Evolutionary conservation across 2,888 invertebrate genomes (phyloP).

Genomic region (Exephanes ischioxanthus): DNA sequence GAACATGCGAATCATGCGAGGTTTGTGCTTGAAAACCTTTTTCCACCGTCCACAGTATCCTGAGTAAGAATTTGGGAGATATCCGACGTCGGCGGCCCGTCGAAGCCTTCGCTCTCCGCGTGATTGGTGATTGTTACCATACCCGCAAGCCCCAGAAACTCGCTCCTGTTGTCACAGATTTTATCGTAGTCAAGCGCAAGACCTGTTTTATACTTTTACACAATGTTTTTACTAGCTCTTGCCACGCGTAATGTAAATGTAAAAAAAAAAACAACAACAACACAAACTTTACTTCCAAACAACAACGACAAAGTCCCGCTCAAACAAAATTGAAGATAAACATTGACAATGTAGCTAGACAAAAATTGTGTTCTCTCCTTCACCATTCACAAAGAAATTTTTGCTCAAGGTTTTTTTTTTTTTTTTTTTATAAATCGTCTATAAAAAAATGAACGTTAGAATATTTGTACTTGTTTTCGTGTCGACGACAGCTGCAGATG

Average conservation of each 20-base stretch:
- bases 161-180: constrained; percentile 86
- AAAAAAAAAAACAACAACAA: background rate
- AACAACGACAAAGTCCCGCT: background rate
- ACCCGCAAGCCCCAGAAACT: constrained; percentile 90
- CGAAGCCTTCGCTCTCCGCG: constrained; percentile 86
- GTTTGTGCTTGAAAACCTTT: constrained; percentile 80
- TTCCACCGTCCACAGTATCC: constrained; percentile 81
- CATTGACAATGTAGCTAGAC: background rate
- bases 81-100: constrained; percentile 79
- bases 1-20: constrained; percentile 77
- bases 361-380: constrained; percentile 3
- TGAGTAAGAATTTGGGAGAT: constrained; percentile 77
- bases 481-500: constrained; percentile 91
- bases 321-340: background rate
- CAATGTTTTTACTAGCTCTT: constrained; percentile 18
- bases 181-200: constrained; percentile 71
- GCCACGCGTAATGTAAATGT: constrained; percentile 9
- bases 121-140: constrained; percentile 90
- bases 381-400: too few relatives aligned
- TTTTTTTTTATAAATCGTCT: background rate
- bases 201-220: constrained; percentile 51
- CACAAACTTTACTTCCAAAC: background rate
- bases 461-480: constrained; percentile 90
- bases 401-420: too few relatives aligned
- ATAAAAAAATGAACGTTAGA: background rate